These are phyloP conservation scores for Tinea trinotella DNA, from an alignment of 2,888 invertebrate genomes.

Conservation along the genomic window DNA sequence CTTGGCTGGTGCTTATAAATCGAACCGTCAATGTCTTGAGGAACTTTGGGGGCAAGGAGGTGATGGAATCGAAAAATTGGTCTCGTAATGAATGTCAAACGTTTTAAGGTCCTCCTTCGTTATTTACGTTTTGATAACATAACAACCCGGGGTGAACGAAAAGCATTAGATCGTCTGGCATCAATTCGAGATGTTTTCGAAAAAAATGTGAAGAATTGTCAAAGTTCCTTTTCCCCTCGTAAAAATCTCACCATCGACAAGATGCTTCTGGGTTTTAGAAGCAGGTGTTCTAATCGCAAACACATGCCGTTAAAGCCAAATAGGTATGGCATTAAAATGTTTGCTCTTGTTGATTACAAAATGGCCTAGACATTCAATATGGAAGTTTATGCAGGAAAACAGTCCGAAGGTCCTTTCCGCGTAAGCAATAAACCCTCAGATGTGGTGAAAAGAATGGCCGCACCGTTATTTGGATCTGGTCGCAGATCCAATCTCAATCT, in stretches of 20 bases:
- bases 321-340: not conserved
- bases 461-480: not conserved
- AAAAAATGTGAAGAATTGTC: not conserved
- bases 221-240: slow-evolving; percentile 2
- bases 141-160: not conserved
- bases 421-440: no score
- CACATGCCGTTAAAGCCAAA: not conserved
- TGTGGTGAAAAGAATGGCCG: no score
- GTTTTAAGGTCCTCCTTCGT: not conserved
- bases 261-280: slow-evolving; percentile 5
- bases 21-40: not conserved
- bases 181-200: not conserved
- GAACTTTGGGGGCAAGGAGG: not conserved
- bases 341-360: not conserved
- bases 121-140: not conserved
- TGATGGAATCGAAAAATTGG: not conserved
- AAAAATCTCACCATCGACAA: not conserved
- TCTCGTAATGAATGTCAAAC: slow-evolving; percentile 6
- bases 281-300: not conserved
- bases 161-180: not conserved
- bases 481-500: not conserved
- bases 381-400: no score
- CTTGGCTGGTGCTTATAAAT: not conserved
- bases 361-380: not conserved
- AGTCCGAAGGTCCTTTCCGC: no score